phyloP scores from a whole-genome alignment of 2,113 vertebrate genomes.

The human region DNA sequence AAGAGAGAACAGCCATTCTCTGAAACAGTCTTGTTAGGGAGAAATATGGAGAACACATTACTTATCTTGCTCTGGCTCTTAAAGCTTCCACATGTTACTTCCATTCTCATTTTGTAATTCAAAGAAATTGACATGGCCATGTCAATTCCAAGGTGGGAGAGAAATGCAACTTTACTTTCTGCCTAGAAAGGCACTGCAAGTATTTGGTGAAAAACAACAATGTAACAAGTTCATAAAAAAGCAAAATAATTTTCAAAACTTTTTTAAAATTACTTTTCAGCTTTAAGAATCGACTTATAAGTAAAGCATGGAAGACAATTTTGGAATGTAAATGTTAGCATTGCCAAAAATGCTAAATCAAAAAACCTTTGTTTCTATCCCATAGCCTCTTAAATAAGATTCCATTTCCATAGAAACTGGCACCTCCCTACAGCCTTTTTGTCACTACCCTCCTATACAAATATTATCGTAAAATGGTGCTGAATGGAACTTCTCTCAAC shows the following conservation, averaged over 20 bases:
- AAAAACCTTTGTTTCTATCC: not conserved
- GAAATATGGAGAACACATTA: not conserved
- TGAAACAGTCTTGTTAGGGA: not conserved
- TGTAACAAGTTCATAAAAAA: not conserved
- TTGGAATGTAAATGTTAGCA: not conserved
- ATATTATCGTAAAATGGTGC: not conserved
- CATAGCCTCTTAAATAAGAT: conserved; percentile 1
- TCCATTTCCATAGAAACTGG: not conserved
- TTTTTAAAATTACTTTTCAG: not conserved
- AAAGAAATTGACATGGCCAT: not conserved
- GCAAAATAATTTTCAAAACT: not conserved
- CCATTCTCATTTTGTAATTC: not conserved
- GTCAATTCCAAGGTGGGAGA: not conserved
- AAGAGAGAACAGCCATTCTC: not conserved
- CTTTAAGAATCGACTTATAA: not conserved
- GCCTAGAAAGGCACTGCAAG: not conserved
- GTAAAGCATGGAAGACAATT: not conserved
- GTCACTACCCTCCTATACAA: not conserved
- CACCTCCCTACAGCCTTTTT: not conserved
- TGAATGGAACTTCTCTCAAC: not conserved
- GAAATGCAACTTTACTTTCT: not conserved
- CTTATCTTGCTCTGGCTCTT: not conserved
- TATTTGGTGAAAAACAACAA: not conserved
- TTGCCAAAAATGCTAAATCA: not conserved
- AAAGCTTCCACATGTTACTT: not conserved